Percentiles rank a stretch among this genome's conserved stretches.
These are phyloP conservation scores for Dynastes hyllus DNA, from an alignment of 2,888 invertebrate genomes.

Conservation along the genomic window DNA sequence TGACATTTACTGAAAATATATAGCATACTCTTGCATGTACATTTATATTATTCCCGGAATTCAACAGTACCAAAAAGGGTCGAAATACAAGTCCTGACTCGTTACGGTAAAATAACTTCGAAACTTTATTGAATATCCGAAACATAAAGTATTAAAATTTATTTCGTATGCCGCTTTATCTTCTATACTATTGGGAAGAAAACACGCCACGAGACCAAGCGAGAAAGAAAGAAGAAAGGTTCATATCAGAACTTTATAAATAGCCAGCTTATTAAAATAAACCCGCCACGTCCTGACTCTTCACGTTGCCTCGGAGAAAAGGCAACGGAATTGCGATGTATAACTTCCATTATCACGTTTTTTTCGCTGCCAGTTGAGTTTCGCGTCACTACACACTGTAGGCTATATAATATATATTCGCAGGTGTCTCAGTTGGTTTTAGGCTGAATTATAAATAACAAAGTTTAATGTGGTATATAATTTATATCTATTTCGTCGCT, in stretches of 20 bases:
- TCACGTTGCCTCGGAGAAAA: slow-evolving; percentile 49
- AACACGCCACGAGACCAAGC: not conserved
- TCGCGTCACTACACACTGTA: slow-evolving; percentile 51
- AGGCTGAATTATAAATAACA: slow-evolving; percentile 52
- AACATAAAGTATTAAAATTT: slow-evolving; percentile 48
- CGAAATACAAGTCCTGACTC: too few species aligned
- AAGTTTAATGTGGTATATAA: slow-evolving; percentile 48
- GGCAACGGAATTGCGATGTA: slow-evolving; percentile 49
- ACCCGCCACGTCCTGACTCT: slow-evolving; percentile 46
- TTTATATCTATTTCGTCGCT: slow-evolving; percentile 42
- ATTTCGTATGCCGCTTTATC: slow-evolving; percentile 25
- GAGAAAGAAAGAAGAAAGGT: slow-evolving; percentile 18
- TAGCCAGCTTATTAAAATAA: slow-evolving; percentile 54
- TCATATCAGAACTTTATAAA: slow-evolving; percentile 49
- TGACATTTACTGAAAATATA: too few species aligned
- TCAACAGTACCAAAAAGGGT: too few species aligned
- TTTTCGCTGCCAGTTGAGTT: slow-evolving; percentile 43
- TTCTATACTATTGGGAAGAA: slow-evolving; percentile 20
- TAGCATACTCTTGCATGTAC: too few species aligned
- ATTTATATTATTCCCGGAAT: too few species aligned
- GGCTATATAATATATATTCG: slow-evolving; percentile 51
- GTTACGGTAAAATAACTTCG: too few species aligned
- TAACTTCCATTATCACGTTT: slow-evolving; percentile 52
- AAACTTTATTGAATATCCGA: slow-evolving; percentile 41
- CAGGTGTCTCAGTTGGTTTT: slow-evolving; percentile 50